Evolutionary conservation across 2,888 invertebrate genomes (phyloP).

Genomic region (Rapana venosa): DNA sequence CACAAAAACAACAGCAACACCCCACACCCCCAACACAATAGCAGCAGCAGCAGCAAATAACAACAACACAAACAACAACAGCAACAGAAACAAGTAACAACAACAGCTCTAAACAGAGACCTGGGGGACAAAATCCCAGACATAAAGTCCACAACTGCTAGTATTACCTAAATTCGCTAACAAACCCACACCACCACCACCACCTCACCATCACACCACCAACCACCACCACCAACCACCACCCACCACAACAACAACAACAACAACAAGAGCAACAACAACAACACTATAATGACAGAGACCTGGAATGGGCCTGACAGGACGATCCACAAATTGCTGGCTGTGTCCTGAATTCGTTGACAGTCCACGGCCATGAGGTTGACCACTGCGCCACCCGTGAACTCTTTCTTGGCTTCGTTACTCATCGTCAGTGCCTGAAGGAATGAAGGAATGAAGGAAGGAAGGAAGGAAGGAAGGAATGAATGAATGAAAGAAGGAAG

Average conservation of each 20-base stretch:
- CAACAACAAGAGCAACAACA: neutral
- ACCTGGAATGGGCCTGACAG: constrained; percentile 50
- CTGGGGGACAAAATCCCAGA: too few species aligned
- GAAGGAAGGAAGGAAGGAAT: too few species aligned
- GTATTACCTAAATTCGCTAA: neutral
- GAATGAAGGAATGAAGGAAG: neutral
- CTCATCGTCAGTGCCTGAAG: constrained; percentile 78
- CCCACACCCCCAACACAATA: too few species aligned
- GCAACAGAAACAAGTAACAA: too few species aligned
- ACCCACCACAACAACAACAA: neutral
- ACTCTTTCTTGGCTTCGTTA: constrained; percentile 72
- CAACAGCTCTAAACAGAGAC: too few species aligned
- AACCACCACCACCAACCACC: neutral
- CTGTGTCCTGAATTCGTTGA: constrained; percentile 41
- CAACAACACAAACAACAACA: too few species aligned
- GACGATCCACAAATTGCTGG: constrained; percentile 46
- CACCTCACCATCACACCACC: neutral
- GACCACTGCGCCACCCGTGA: constrained; percentile 79
- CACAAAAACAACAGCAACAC: too few species aligned
- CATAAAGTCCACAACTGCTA: neutral
- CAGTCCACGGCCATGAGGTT: constrained; percentile 80
- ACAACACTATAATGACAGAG: neutral
- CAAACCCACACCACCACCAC: neutral
- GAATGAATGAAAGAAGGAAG: too few species aligned
- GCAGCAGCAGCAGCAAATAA: too few species aligned